Evolutionary conservation across 2,113 vertebrate species (phyloP), one percentile per base, ranked within the genome.

Genomic region (Vidua chalybeata): DNA sequence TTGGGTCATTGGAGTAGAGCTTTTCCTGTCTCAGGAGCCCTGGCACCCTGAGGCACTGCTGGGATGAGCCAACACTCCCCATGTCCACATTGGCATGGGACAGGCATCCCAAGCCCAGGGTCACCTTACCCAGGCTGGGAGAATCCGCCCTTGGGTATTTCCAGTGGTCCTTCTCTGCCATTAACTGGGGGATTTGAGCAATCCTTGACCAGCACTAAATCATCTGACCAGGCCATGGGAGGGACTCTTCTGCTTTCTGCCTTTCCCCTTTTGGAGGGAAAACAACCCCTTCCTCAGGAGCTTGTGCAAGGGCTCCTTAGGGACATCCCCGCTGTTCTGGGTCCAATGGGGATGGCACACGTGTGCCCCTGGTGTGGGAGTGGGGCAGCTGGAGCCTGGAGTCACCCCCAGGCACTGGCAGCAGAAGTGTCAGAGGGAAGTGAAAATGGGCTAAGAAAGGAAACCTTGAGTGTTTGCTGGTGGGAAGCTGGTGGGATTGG

Each of bases 231-330:
- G 52, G 51, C 67, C 0, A 0, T 49, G 63, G 21, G 43, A 64
- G 59, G 58, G 76, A 63, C 88, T 85, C 79, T 95, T 96, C 94
- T 86, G 90, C 95, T 97, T 96, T 96, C 93, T 91, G 93, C 43
- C 67, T 94, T 95, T 59, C 90, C 79, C 30, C 76, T 93, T 94
- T 48, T 18, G 87, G 51, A 46, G 2, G 2, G 28, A 12, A n/a
- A 63, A 5, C 26, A 54, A 24, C 3, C 24, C 75, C 75, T 94
- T 88, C 20, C 92, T 80, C 83, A 59, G 79, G 83, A 90, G 79
- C 73, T 97, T 97, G 86, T 88, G 94, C 86, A 95, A 90, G 55
- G 63, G 43, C 49, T 41, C 26, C 0, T 2, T 5, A 13, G 31
- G 64, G 56, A 77, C 64, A 20, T 46, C 55, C 33, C 55, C 0